A percentile compares a stretch with the other conserved stretches of the same genome.
These are phyloP conservation scores for Zygogramma bicolorata DNA, from an alignment of 2,888 invertebrate species.

Conservation along the genomic window DNA sequence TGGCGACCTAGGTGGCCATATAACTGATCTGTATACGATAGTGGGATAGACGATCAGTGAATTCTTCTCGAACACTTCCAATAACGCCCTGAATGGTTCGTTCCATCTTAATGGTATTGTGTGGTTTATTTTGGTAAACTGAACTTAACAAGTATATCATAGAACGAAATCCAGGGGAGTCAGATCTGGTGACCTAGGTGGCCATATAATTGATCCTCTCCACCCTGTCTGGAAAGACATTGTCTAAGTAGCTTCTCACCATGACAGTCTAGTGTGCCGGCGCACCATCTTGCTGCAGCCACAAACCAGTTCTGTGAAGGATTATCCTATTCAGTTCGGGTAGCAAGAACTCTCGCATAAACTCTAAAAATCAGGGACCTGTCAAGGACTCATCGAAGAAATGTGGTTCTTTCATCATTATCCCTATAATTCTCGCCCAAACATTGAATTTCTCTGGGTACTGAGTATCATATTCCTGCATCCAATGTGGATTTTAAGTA, in stretches of 20 bases:
- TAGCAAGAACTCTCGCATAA: not conserved
- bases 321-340: not conserved
- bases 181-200: too few relatives aligned
- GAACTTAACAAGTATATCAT: constrained; percentile 28
- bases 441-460: constrained; percentile 9
- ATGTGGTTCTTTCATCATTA: not conserved
- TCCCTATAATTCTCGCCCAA: constrained; percentile 1
- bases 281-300: constrained; percentile 37
- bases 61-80: too few relatives aligned
- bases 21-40: too few relatives aligned
- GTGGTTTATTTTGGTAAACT: constrained; percentile 27
- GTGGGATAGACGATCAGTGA: not conserved
- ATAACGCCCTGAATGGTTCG: not conserved
- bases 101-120: not conserved
- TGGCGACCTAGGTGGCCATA: too few relatives aligned
- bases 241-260: constrained; percentile 19
- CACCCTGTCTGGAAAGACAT: not conserved
- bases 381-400: not conserved
- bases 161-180: constrained; percentile 32
- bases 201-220: too few relatives aligned
- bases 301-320: constrained; percentile 15
- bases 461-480: too few relatives aligned
- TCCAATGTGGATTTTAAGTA: too few relatives aligned
- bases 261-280: constrained; percentile 27
- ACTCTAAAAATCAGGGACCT: constrained; percentile 4